Base-by-base conservation (phyloP, 2,888 invertebrate species). In the Hyposoter dolosus region DNA sequence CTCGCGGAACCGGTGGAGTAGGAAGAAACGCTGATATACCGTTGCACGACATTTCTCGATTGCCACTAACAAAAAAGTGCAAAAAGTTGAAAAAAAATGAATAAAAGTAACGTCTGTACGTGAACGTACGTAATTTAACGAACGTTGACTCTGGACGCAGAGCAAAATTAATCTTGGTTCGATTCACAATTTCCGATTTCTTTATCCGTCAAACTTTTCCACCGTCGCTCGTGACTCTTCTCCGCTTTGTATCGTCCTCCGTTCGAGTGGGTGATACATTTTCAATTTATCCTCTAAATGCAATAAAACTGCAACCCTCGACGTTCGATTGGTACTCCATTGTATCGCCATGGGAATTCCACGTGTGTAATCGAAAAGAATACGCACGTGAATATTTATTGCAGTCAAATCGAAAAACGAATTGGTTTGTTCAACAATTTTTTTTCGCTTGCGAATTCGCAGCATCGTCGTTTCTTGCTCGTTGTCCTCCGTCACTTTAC, bases 31-130 rank as follows among this genome's bases (percentile, higher is more conserved):
- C 60, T 69, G 71, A 76, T 85, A 43, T 79, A 82, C 76, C 85
- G 82, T 85, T 85, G 85, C 79, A 32, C 82, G 68, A 40, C 43
- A 78, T 82, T 78, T 78, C 69, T 79, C 72, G 75, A 71, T 77
- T 50, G 68, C 65, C 15, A 75, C 19, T 12, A 19, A 17, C 32
- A 9, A 69, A 60, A 60, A 71, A 7, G 40, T 7, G 40, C 40
- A 45, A 71, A 43, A 60, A 28, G 40, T 40, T 40, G 40, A 43
- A 6, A 32, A 32, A 35, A 72, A 72, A 56, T 50, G 28, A 1
- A 45, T 32, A 72, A 56, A 15, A 15, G 17, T 19, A 19, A 60
- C 23, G 60, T 60, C 28, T 60, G 15, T 60, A 60, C 15, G 56
- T 23, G 23, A 56, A 23, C 23, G 12, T 56, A 23, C 19, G 43